Evolutionary conservation across 2,113 vertebrate genomes (phyloP), one percentile per base, ranked within the genome.

Genomic region (Pterocles burchelli): DNA sequence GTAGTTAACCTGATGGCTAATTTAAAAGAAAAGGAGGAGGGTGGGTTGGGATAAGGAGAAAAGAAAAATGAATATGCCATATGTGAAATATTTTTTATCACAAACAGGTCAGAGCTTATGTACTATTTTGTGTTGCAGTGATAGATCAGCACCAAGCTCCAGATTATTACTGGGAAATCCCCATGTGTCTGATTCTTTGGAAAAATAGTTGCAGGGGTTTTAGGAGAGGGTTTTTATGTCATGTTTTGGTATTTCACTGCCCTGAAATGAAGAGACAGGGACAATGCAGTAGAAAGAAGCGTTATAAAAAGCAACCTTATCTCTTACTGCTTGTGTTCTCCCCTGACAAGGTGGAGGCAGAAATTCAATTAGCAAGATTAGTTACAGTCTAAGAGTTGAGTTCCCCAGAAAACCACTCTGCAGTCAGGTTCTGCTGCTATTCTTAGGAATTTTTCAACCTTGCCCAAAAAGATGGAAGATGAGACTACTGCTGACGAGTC

Each of bases 401-500:
- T 66, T 97, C 73, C 93, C 63, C 49, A 58, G 90, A 83, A 97
- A 85, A 92, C 61, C n/a, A 55, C 61, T 92, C 89, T 72, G 48
- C 85, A 95, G 61, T 84, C 66, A 91, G 88, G 58, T 95, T 96
- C 91, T 80, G 62, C 38, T 78, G 92, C 96, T 98, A 94, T 98
- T 97, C 89, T 97, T 97, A 97, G 96, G 46, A 48, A 29, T 46
- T 97, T 96, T 96, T 95, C 88, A 80, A 66, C 94, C 95, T 91
- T 92, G 38, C 38, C 54, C 2, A 5, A 73, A 91, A 89, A 38
- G 58, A 76, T 84, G 78, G 94, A 96, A 96, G 91, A 77, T 79
- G 91, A 96, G 71, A 92, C 95, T 79, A n/a, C 67, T 88, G 51
- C 70, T 89, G 76, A 51, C 95, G 96, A 92, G 55, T 93, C 91